Evolutionary conservation across 2,113 vertebrate genomes (phyloP).

Genomic region (Toxotes chatareus): DNA sequence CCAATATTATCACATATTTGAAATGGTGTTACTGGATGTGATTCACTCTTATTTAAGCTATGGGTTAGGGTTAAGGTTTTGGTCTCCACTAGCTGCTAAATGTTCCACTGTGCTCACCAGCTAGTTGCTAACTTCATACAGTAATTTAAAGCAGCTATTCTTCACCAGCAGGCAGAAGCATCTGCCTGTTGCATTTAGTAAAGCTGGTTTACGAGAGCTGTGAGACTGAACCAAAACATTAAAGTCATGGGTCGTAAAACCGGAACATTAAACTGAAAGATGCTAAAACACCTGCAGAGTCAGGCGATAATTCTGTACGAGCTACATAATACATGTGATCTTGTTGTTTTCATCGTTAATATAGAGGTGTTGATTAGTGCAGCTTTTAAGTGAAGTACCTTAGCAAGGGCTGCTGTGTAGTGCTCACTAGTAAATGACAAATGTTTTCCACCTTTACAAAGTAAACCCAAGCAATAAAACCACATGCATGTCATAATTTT

Average conservation of each 20-base stretch:
- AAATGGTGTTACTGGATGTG: neutral
- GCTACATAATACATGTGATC: neutral
- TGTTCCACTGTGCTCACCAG: neutral
- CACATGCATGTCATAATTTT: neutral
- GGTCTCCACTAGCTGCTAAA: neutral
- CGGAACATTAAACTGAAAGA: neutral
- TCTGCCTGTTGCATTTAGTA: neutral
- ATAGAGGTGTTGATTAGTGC: no score
- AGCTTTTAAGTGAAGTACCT: no score
- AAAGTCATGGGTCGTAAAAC: neutral
- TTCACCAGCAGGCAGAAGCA: neutral
- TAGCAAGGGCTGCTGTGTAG: neutral
- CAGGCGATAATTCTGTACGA: neutral
- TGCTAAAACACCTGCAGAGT: neutral
- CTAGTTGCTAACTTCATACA: neutral
- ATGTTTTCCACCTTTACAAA: neutral
- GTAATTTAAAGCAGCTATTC: neutral
- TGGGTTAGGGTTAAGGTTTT: neutral
- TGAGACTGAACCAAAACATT: neutral
- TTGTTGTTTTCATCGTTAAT: no score
- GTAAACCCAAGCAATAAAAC: constrained; percentile 1
- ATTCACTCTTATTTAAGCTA: neutral
- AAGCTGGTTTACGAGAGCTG: neutral
- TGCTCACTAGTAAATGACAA: neutral
- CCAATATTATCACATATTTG: neutral